A percentile compares a stretch with the other conserved stretches of the same genome.
These are phyloP conservation scores for Nyctereutes procyonoides DNA, from an alignment of 2,113 vertebrate genomes.

Conservation along the genomic window DNA sequence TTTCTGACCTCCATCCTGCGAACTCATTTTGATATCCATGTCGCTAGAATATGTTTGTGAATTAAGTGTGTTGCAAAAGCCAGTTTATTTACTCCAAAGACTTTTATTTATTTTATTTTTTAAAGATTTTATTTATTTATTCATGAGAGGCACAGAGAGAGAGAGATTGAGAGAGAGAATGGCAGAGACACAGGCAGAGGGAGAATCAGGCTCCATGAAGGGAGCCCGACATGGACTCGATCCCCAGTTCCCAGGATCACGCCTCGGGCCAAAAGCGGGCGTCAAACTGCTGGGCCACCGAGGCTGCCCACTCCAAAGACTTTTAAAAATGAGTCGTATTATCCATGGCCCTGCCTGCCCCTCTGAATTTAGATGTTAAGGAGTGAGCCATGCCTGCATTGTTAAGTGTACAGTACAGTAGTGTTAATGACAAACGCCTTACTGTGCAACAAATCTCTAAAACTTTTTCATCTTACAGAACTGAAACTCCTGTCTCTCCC, in stretches of 20 bases:
- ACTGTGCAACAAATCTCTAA: background rate
- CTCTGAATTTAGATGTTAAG: background rate
- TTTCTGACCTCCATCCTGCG: background rate
- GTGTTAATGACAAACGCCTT: background rate
- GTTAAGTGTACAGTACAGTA: background rate
- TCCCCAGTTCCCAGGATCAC: too few species aligned
- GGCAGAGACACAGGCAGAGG: too few species aligned
- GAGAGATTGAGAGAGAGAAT: too few species aligned
- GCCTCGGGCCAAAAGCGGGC: too few species aligned
- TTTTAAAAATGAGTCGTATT: background rate
- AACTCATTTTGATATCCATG: constrained; percentile 36
- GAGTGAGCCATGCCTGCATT: background rate
- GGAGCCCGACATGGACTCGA: too few species aligned
- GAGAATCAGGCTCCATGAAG: too few species aligned
- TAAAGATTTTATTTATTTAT: too few species aligned
- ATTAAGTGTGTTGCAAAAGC: constrained; percentile 28
- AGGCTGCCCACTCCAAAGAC: background rate
- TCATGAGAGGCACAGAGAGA: too few species aligned
- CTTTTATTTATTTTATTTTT: too few species aligned
- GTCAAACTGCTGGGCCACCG: too few species aligned
- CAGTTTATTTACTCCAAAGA: constrained; percentile 2
- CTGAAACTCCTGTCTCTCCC: background rate
- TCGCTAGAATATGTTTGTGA: constrained; percentile 33
- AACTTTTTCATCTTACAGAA: background rate
- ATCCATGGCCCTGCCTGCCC: background rate